These are phyloP conservation scores for Anagrus nilaparvatae DNA, from an alignment of 1,140 invertebrate genomes.

Conservation along the genomic window DNA sequence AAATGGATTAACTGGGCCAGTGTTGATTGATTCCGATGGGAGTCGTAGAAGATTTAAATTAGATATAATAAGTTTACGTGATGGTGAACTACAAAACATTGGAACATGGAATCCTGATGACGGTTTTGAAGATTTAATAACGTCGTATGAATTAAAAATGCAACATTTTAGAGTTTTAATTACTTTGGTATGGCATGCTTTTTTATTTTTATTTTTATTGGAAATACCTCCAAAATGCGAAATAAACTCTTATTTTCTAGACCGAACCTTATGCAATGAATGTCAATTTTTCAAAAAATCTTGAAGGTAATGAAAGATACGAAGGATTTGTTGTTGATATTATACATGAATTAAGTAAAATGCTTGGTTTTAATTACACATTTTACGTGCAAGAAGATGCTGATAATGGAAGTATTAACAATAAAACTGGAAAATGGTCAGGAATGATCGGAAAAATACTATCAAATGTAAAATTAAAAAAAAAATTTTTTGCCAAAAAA, in stretches of 20 bases:
- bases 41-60: constrained; percentile 67
- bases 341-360: constrained; percentile 57
- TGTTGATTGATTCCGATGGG: constrained; percentile 74
- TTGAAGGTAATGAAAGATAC: constrained; percentile 67
- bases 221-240: background rate
- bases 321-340: constrained; percentile 72
- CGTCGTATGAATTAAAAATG: constrained; percentile 54
- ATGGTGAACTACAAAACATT: constrained; percentile 54
- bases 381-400: constrained; percentile 64
- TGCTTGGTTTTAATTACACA: constrained; percentile 74
- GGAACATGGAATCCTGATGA: constrained; percentile 56
- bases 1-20: constrained; percentile 62
- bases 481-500: background rate
- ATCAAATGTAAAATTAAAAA: constrained; percentile 47
- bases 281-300: constrained; percentile 53
- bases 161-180: constrained; percentile 75
- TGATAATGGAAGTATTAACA: constrained; percentile 59
- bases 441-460: constrained; percentile 78
- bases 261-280: constrained; percentile 76
- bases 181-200: constrained; percentile 51
- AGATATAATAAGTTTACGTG: constrained; percentile 63
- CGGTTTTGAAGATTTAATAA: constrained; percentile 34
- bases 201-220: constrained; percentile 17
- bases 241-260: constrained; percentile 35
- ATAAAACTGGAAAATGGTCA: constrained; percentile 56